Evolutionary conservation across 2,797 vertebrate genomes (phyloP).

Genomic region (Thunnus albacares): DNA sequence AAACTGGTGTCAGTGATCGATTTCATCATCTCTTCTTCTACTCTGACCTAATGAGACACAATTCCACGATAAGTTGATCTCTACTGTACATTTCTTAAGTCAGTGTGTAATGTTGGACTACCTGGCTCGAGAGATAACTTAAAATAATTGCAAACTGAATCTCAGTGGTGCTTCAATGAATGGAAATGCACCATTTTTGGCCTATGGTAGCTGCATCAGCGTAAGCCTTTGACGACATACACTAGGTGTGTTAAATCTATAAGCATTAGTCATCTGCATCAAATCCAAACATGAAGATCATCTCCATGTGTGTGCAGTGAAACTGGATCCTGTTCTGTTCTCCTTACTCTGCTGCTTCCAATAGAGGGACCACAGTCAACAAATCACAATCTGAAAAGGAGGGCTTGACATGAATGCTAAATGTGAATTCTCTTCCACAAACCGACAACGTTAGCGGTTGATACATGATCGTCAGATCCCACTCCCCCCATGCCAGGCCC

Average conservation of each 20-base stretch:
- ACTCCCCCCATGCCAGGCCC: slow-evolving; percentile 43
- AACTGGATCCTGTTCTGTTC: slow-evolving; percentile 67
- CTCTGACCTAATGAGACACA: slow-evolving; percentile 53
- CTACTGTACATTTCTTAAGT: slow-evolving; percentile 29
- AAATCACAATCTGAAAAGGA: slow-evolving; percentile 34
- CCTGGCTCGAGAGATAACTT: background rate
- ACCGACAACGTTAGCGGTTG: slow-evolving; percentile 57
- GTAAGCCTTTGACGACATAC: slow-evolving; percentile 71
- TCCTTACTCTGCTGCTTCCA: slow-evolving; percentile 31
- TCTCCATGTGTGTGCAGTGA: slow-evolving; percentile 60
- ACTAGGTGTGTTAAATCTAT: slow-evolving; percentile 77
- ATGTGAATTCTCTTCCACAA: slow-evolving; percentile 57
- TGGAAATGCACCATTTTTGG: slow-evolving; percentile 70
- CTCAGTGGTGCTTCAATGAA: slow-evolving; percentile 49
- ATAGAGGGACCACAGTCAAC: slow-evolving; percentile 50
- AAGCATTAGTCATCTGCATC: slow-evolving; percentile 78
- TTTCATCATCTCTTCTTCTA: slow-evolving; percentile 50
- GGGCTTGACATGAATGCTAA: slow-evolving; percentile 66
- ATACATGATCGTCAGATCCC: slow-evolving; percentile 59
- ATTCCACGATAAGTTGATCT: slow-evolving; percentile 33
- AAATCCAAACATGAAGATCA: slow-evolving; percentile 67
- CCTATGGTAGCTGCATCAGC: slow-evolving; percentile 64
- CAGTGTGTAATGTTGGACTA: slow-evolving; percentile 15
- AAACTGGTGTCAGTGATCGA: slow-evolving; percentile 33
- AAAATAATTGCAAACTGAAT: slow-evolving; percentile 31